A percentile compares a stretch with the other conserved stretches of the same genome.
Evolutionary conservation across 2,888 invertebrate species (phyloP).

Genomic region (Hydropsyche betteni): DNA sequence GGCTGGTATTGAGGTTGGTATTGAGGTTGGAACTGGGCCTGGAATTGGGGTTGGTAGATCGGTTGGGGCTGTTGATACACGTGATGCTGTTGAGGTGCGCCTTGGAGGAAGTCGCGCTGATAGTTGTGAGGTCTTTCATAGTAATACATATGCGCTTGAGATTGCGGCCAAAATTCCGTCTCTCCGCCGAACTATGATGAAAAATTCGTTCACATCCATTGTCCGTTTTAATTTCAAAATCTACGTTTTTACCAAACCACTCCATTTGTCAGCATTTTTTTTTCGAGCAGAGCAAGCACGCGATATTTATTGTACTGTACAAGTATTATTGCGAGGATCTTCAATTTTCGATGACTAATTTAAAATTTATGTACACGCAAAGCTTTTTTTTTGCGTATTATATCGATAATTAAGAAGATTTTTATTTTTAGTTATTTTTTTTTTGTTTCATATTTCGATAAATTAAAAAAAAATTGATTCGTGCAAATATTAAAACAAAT

Average conservation of each 20-base stretch:
- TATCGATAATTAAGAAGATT: too few relatives aligned
- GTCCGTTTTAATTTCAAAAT: background rate
- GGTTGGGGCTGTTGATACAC: constrained; percentile 20
- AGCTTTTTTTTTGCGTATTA: too few relatives aligned
- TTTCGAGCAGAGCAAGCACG: too few relatives aligned
- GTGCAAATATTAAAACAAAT: too few relatives aligned
- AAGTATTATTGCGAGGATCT: too few relatives aligned
- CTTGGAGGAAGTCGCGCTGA: constrained; percentile 23
- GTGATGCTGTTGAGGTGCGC: constrained; percentile 17
- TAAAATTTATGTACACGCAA: too few relatives aligned
- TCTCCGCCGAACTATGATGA: background rate
- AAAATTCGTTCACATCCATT: constrained; percentile 9
- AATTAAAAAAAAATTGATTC: too few relatives aligned
- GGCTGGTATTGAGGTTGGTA: background rate
- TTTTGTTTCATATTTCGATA: too few relatives aligned
- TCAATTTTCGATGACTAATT: too few relatives aligned
- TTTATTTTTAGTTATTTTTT: too few relatives aligned
- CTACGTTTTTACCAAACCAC: background rate
- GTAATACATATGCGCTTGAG: constrained; percentile 35
- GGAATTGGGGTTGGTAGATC: background rate
- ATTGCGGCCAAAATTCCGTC: constrained; percentile 34
- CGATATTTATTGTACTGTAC: too few relatives aligned
- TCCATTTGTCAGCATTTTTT: background rate
- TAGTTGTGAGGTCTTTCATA: constrained; percentile 37
- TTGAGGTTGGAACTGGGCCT: background rate